Conservation (phyloP, 2,113 vertebrate genomes). For the Myotis lucifugus region DNA sequence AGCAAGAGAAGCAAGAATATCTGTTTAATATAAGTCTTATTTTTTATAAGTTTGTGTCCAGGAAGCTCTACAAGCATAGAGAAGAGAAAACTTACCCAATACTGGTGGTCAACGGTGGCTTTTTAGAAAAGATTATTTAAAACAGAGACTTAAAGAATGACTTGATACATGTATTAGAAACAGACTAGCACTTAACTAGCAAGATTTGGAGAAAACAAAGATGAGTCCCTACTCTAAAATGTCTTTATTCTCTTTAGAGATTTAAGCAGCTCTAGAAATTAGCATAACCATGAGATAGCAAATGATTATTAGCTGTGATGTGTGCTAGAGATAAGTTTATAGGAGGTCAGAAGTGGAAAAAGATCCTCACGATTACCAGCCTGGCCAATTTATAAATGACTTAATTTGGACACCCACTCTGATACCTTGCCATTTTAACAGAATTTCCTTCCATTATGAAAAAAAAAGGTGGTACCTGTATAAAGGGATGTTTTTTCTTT, state of each 20-base stretch:
- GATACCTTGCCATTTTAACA: slow-evolving; percentile 70
- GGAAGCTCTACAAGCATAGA: background rate
- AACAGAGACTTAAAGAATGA: background rate
- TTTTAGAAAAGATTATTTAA: background rate
- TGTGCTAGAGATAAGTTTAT: slow-evolving; percentile 38
- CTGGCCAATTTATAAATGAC: slow-evolving; percentile 66
- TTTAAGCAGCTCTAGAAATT: slow-evolving; percentile 40
- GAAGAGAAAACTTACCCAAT: background rate
- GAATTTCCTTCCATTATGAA: slow-evolving; percentile 69
- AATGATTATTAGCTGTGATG: slow-evolving; percentile 48
- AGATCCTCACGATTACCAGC: slow-evolving; percentile 49
- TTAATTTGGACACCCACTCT: slow-evolving; percentile 64
- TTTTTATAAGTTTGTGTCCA: background rate
- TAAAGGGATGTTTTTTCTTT: slow-evolving; percentile 69
- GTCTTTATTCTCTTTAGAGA: slow-evolving; percentile 41
- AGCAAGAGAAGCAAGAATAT: background rate
- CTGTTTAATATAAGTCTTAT: background rate
- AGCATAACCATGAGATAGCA: slow-evolving; percentile 44
- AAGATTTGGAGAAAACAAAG: background rate
- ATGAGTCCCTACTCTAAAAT: background rate
- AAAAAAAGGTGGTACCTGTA: slow-evolving; percentile 41
- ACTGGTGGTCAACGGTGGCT: background rate
- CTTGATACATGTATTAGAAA: background rate
- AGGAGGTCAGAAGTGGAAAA: slow-evolving; percentile 37
- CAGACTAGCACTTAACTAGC: background rate